Evolutionary conservation across 64 coral and sea anemone genomes (phyloP).

Genomic region (Anthopleura sola): DNA sequence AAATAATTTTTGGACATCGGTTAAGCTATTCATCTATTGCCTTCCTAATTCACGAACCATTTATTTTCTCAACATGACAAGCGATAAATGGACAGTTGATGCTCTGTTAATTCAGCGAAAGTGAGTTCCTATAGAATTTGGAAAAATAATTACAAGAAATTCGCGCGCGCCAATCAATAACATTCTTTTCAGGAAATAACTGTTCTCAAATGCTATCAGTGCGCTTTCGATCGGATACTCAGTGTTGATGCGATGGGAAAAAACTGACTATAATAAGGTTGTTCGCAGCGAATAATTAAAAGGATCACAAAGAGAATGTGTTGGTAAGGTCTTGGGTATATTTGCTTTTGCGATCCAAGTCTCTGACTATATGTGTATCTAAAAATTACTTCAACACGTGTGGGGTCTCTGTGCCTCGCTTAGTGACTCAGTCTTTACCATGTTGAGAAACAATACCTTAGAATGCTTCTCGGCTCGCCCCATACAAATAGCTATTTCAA

Average conservation of each 20-base stretch:
- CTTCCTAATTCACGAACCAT: not conserved
- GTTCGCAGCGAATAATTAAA: not conserved
- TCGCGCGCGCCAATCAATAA: not conserved
- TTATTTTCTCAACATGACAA: not conserved
- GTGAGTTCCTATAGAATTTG: too few species aligned
- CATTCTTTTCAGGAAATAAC: not conserved
- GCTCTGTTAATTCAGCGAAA: not conserved
- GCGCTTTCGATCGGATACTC: not conserved
- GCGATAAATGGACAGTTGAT: not conserved
- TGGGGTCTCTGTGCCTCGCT: not conserved
- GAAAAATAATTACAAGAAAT: too few species aligned
- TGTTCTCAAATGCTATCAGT: not conserved
- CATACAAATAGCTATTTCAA: not conserved
- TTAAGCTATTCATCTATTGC: not conserved
- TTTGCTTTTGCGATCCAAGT: not conserved
- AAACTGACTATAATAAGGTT: not conserved
- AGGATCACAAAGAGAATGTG: not conserved
- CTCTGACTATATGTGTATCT: not conserved
- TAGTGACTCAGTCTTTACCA: not conserved
- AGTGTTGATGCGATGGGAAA: not conserved
- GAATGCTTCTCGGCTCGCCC: not conserved
- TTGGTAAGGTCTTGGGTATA: not conserved
- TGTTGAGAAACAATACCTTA: not conserved
- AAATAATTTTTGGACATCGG: not conserved
- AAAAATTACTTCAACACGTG: not conserved